Conservation (phyloP, 2,113 vertebrate genomes). For the Vicugna pacos region DNA sequence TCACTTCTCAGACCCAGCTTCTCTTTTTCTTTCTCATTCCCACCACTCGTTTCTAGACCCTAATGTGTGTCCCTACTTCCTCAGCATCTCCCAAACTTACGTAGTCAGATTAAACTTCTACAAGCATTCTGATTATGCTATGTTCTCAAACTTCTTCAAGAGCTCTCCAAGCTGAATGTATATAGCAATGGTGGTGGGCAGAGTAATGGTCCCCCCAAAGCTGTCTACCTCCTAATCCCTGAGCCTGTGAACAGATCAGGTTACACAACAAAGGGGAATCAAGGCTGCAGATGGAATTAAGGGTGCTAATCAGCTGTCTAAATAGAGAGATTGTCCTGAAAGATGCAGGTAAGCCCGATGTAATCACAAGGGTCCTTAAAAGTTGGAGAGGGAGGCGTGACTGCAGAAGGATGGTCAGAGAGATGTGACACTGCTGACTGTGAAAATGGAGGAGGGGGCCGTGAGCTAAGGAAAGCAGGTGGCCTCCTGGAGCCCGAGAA, state of each 20-base stretch:
- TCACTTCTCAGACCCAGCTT: neutral
- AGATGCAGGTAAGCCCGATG: neutral
- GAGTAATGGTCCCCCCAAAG: neutral
- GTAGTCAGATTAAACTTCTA: neutral
- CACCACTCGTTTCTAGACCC: neutral
- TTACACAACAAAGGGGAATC: neutral
- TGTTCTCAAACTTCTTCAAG: neutral
- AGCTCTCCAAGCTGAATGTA: neutral
- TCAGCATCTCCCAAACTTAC: neutral
- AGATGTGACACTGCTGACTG: neutral
- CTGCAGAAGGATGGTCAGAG: neutral
- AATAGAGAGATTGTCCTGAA: neutral
- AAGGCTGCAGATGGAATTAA: neutral
- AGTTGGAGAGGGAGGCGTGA: no score
- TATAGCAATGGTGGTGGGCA: neutral
- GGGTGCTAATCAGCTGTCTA: neutral
- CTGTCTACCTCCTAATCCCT: neutral
- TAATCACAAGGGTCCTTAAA: neutral
- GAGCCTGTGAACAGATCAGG: neutral
- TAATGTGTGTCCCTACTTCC: neutral
- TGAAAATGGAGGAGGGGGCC: neutral
- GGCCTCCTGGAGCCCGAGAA: neutral
- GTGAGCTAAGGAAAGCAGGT: no score
- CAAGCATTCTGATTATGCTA: neutral
- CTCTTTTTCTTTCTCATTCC: neutral